A percentile compares a stretch with the other conserved stretches of the same genome.
Evolutionary conservation across 2,888 invertebrate genomes (phyloP).

Genomic region (Hirtodrosophila cameraria): DNA sequence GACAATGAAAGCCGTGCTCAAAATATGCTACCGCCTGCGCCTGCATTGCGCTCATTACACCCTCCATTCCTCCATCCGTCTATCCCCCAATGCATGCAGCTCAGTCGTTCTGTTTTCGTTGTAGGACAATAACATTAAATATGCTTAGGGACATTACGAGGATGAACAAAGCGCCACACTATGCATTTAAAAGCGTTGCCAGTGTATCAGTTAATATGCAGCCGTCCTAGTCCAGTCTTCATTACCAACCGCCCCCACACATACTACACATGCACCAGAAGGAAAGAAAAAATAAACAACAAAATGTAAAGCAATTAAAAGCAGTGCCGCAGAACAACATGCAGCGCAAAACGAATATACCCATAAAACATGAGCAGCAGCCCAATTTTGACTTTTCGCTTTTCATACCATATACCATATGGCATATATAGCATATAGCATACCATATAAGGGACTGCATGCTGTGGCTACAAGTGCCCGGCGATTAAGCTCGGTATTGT

Average conservation of each 20-base stretch:
- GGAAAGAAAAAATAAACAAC: slow-evolving; percentile 60
- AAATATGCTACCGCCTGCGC: slow-evolving; percentile 29
- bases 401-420: too few species aligned
- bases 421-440: too few species aligned
- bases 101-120: slow-evolving; percentile 60
- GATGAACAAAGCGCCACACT: slow-evolving; percentile 24
- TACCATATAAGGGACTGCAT: slow-evolving; percentile 55
- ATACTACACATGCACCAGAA: not conserved
- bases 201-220: slow-evolving; percentile 77
- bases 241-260: slow-evolving; percentile 60
- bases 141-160: slow-evolving; percentile 61
- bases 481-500: slow-evolving; percentile 7
- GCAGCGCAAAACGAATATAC: slow-evolving; percentile 68
- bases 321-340: slow-evolving; percentile 70
- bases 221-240: slow-evolving; percentile 70
- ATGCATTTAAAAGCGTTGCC: slow-evolving; percentile 72
- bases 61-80: not conserved
- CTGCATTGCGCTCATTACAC: not conserved
- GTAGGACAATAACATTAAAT: slow-evolving; percentile 71
- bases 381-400: slow-evolving; percentile 72
- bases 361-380: slow-evolving; percentile 76
- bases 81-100: too few species aligned
- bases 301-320: slow-evolving; percentile 81
- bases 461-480: slow-evolving; percentile 76
- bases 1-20: slow-evolving; percentile 65